Percentiles rank a stretch among this genome's conserved stretches.
These are phyloP conservation scores for Percina caprodes DNA, from an alignment of 2,113 vertebrate species.

Conservation along the genomic window DNA sequence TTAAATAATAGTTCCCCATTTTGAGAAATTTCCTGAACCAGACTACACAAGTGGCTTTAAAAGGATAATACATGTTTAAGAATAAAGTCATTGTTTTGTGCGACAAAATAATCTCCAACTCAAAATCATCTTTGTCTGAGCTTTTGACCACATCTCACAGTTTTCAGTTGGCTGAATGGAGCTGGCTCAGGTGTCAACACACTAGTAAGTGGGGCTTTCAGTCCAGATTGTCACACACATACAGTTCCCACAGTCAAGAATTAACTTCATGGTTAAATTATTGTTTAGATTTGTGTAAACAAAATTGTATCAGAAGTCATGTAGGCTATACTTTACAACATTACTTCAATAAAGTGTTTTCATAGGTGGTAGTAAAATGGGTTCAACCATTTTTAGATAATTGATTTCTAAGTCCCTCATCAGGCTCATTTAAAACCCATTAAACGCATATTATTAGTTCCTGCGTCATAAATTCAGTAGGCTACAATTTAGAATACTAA, in stretches of 20 bases:
- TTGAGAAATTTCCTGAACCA: not conserved
- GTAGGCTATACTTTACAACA: not conserved
- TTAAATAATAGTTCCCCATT: not conserved
- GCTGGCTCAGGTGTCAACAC: no score
- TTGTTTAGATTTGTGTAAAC: not conserved
- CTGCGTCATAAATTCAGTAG: not conserved
- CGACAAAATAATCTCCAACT: not conserved
- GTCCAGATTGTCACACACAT: no score
- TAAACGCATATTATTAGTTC: no score
- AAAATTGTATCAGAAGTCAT: not conserved
- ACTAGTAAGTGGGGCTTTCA: no score
- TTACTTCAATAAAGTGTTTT: not conserved
- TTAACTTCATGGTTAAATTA: not conserved
- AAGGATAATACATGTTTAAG: not conserved
- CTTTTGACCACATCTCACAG: not conserved
- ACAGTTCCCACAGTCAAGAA: no score
- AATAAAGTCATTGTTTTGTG: no score
- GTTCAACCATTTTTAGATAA: not conserved
- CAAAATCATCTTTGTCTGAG: not conserved
- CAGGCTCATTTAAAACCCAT: not conserved
- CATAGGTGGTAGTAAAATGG: not conserved
- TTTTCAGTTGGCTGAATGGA: not conserved
- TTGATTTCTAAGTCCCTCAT: not conserved
- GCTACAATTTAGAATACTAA: not conserved
- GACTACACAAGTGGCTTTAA: not conserved